A percentile compares a stretch with the other conserved stretches of the same genome.
Conservation (phyloP, 2,888 invertebrate genomes). For the Athripsodes cinereus region DNA sequence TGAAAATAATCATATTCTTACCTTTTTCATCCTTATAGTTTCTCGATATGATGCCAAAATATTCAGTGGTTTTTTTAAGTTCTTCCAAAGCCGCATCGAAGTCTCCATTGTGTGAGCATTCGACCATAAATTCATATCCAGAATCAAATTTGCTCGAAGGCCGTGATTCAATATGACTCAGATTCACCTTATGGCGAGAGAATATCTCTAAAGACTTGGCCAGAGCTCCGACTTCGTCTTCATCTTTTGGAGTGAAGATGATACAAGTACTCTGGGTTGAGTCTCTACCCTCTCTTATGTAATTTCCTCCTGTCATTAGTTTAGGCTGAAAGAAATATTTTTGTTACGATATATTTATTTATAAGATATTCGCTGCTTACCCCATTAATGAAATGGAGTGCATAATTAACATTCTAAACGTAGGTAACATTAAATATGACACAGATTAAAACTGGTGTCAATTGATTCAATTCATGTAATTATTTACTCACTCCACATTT, state of each 20-base stretch:
- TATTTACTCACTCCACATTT: too few species aligned
- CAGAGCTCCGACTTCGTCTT: slow-evolving; percentile 79
- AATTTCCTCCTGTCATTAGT: slow-evolving; percentile 74
- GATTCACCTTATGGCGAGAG: slow-evolving; percentile 72
- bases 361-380: too few species aligned
- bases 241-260: slow-evolving; percentile 79
- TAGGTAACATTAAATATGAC: too few species aligned
- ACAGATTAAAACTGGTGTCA: too few species aligned
- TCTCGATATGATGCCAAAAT: slow-evolving; percentile 83
- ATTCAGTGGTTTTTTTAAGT: slow-evolving; percentile 63
- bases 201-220: slow-evolving; percentile 86
- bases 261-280: slow-evolving; percentile 73
- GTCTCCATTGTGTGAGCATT: slow-evolving; percentile 76
- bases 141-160: slow-evolving; percentile 70
- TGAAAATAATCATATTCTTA: too few species aligned
- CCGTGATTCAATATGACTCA: slow-evolving; percentile 89
- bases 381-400: too few species aligned
- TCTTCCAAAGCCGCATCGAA: slow-evolving; percentile 70
- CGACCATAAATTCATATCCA: slow-evolving; percentile 92
- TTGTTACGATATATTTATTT: not conserved
- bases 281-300: slow-evolving; percentile 74
- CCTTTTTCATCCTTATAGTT: slow-evolving; percentile 78
- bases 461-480: too few species aligned
- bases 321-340: slow-evolving; percentile 55
- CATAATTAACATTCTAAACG: too few species aligned